Evolutionary conservation across 2,113 vertebrate species (phyloP).

Genomic region (Ceyx melanurus): DNA sequence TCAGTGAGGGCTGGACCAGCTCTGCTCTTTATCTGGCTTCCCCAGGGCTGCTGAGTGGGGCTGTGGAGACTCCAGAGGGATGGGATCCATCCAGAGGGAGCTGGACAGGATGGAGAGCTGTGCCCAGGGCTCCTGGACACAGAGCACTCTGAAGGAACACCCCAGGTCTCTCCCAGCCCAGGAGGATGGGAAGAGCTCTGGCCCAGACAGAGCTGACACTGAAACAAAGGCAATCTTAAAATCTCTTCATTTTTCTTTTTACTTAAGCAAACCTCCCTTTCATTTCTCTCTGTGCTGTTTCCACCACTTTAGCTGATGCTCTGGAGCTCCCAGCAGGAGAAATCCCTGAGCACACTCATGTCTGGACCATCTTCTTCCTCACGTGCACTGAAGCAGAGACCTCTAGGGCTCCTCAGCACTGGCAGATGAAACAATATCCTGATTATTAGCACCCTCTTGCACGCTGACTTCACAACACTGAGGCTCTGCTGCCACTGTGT

Average conservation of each 20-base stretch:
- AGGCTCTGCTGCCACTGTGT: neutral
- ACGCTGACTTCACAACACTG: neutral
- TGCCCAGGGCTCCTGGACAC: neutral
- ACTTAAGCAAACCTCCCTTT: neutral
- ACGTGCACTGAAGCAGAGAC: neutral
- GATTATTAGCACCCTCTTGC: neutral
- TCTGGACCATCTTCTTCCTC: neutral
- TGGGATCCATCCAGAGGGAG: too few species aligned
- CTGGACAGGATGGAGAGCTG: too few species aligned
- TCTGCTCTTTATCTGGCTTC: neutral
- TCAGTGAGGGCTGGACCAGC: neutral
- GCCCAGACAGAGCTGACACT: neutral
- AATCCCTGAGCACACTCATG: neutral
- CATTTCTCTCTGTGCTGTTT: neutral
- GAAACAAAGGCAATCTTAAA: neutral
- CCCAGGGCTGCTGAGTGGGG: too few species aligned
- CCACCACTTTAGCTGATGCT: neutral
- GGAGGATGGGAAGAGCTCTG: neutral
- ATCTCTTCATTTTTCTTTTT: neutral
- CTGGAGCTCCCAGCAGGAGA: neutral
- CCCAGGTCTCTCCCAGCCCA: neutral
- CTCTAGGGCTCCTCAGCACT: neutral
- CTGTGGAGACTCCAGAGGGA: too few species aligned
- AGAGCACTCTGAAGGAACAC: neutral
- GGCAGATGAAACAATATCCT: neutral